Base-by-base conservation (phyloP, 1,140 invertebrate genomes). In the Conopomorpha cramerella region DNA sequence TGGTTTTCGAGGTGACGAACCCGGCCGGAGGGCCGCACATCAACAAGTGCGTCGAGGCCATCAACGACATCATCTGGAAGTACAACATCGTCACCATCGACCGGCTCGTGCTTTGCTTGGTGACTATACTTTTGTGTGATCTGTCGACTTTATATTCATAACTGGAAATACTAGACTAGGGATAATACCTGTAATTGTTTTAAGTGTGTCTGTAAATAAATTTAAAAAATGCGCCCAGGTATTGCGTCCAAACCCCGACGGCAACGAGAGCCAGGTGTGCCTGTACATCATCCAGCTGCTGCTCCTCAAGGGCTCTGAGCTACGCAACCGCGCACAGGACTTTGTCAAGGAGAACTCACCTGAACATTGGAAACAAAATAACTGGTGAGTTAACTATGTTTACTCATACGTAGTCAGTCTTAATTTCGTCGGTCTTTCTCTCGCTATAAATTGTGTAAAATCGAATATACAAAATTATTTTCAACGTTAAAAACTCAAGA, bases 61-160 rank as follows among this genome's bases (percentile, higher is more conserved):
- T 98, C 30, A 97, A 95, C 63, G 91, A 95, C 47, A 92, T 98
- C 82, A 95, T 98, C 30, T 98, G 95, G 95, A 95, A 96, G 51
- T 96, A 94, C 58, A 95, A 97, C 64, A 93, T 98, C 43, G 88
- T 98, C 23, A 94, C 95, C 6, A 92, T 98, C 30, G 96, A 98
- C 68, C 79, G 93, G 41, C 79, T 98, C 1, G 88, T 98, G 6
- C 79, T 98, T 8, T 96, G 93, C 59, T 71, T 96, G 61, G 88
- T 89, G 78, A 82, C 81, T 79, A 32, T 28, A 37, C 11, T 38
- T 42, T 31, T 30, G 31, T n/a, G n/a, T n/a, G n/a, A 8, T 41
- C 29, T 26, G 27, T 30, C n/a, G 29, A 34, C 18, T 36, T 41
- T 7, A 43, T 29, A 36, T 29, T 14, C 30, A 15, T 8, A 26